Evolutionary conservation across 2,888 invertebrate genomes (phyloP).

Genomic region (Drosophila prolongata): DNA sequence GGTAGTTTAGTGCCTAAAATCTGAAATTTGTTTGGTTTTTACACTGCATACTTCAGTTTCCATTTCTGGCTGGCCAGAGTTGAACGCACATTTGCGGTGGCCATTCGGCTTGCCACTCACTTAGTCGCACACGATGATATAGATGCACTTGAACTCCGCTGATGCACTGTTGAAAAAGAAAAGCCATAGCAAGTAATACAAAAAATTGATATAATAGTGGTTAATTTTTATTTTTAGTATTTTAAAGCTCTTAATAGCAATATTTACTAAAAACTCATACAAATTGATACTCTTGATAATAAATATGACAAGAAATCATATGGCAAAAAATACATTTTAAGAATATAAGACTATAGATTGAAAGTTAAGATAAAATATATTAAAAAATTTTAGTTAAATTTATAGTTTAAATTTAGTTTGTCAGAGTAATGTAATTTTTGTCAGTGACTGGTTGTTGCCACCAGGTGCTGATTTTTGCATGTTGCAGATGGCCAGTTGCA

Average conservation of each 20-base stretch:
- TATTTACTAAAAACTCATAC: too few species aligned
- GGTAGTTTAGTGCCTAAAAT: neutral
- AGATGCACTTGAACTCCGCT: constrained; percentile 58
- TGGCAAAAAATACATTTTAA: too few species aligned
- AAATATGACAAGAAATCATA: too few species aligned
- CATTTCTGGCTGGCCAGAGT: constrained; percentile 47
- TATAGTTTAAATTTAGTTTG: too few species aligned
- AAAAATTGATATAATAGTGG: neutral
- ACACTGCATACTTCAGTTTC: constrained; percentile 55
- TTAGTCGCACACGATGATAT: constrained; percentile 37
- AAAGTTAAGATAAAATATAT: too few species aligned
- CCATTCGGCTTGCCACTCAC: constrained; percentile 46
- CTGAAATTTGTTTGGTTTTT: neutral
- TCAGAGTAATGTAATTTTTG: neutral
- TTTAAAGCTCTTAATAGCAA: too few species aligned
- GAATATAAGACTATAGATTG: too few species aligned
- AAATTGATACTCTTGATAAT: too few species aligned
- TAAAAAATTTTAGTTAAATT: too few species aligned
- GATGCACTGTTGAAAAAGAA: neutral
- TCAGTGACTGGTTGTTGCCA: constrained; percentile 4
- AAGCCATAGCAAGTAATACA: neutral
- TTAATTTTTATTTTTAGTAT: too few species aligned
- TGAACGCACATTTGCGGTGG: constrained; percentile 68
- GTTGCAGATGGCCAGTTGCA: constrained; percentile 22
- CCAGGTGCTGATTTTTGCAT: constrained; percentile 13